Percentiles rank a stretch among this genome's conserved stretches.
Conservation (phyloP, 2,797 vertebrate genomes). For the Allobates femoralis region DNA sequence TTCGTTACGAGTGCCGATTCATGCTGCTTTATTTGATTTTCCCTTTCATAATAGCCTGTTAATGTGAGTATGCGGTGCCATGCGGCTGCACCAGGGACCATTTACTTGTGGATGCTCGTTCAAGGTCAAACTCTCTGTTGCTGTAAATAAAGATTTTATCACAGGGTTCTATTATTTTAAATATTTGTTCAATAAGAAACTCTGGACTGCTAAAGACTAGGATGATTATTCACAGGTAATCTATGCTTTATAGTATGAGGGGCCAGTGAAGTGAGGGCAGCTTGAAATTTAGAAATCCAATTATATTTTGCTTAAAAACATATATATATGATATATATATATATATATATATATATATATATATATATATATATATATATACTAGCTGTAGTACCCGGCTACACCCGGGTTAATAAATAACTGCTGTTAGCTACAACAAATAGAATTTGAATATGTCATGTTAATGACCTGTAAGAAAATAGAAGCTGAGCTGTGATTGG, state of each 20-base stretch:
- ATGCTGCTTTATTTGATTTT: not conserved
- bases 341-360: no score
- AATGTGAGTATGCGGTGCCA: not conserved
- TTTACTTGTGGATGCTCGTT: not conserved
- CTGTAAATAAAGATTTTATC: slow-evolving; percentile 2
- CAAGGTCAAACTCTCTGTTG: slow-evolving; percentile 5
- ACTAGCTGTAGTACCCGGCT: no score
- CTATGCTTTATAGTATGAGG: not conserved
- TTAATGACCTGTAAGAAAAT: no score
- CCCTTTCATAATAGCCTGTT: not conserved
- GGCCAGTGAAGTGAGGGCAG: no score
- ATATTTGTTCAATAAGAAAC: not conserved
- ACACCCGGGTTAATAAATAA: no score
- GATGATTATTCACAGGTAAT: not conserved
- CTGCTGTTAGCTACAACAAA: no score
- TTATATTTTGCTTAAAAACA: no score
- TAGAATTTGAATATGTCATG: no score
- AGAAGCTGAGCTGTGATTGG: no score
- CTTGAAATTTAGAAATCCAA: no score
- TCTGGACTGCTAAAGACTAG: not conserved
- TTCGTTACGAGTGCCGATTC: not conserved
- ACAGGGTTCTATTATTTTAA: not conserved
- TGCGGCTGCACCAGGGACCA: not conserved
- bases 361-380: no score
- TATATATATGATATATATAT: no score